Conservation (phyloP, 2,888 invertebrate species). For the Ormyrus pomaceus region DNA sequence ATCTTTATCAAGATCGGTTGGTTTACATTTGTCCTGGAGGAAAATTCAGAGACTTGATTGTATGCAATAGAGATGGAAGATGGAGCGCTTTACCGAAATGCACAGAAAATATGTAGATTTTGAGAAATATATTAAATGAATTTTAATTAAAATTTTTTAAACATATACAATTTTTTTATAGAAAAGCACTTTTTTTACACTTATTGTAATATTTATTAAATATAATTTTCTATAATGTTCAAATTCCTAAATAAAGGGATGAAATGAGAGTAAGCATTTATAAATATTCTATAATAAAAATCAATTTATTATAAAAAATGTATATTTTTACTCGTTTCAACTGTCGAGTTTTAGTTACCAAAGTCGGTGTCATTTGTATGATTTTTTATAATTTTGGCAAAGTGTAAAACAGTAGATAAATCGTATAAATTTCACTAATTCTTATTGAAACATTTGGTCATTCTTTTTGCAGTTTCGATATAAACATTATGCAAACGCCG, state of each 20-base stretch:
- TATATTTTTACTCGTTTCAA: constrained; percentile 36
- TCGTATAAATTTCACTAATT: background rate
- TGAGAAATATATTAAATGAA: too few relatives aligned
- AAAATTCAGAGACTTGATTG: constrained; percentile 65
- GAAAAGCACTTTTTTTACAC: background rate
- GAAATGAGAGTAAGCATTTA: constrained; percentile 39
- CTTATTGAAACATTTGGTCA: constrained; percentile 25
- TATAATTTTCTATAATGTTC: constrained; percentile 6
- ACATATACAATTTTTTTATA: too few relatives aligned
- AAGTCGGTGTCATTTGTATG: background rate
- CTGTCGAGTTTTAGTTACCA: constrained; percentile 33
- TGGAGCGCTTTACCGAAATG: constrained; percentile 66
- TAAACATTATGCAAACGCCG: background rate
- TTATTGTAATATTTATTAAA: background rate
- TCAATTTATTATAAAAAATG: constrained; percentile 52
- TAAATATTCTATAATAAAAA: constrained; percentile 43
- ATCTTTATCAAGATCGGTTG: constrained; percentile 68
- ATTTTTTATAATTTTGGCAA: constrained; percentile 14
- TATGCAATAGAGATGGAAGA: constrained; percentile 71
- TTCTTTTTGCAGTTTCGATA: constrained; percentile 26
- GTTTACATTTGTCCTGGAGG: constrained; percentile 66
- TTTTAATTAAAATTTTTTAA: too few relatives aligned
- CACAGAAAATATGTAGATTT: constrained; percentile 4
- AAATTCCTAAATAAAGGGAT: constrained; percentile 10
- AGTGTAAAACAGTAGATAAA: constrained; percentile 33